Evolutionary conservation across 1,140 invertebrate species (phyloP).

Genomic region (Atta texana): DNA sequence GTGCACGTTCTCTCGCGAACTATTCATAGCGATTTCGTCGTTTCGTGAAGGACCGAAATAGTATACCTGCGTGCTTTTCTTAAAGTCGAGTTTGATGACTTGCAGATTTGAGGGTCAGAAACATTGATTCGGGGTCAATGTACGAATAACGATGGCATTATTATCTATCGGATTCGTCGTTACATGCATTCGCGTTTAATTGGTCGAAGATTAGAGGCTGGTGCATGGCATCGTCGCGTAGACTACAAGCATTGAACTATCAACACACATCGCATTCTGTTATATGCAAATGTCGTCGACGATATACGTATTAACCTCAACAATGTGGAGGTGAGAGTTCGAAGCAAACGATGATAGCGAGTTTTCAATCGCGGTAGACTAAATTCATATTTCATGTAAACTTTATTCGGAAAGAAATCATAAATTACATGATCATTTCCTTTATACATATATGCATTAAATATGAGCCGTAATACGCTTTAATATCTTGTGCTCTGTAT

Average conservation of each 20-base stretch:
- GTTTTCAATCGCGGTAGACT: conserved; percentile 19
- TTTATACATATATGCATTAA: conserved; percentile 25
- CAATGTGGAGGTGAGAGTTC: conserved; percentile 18
- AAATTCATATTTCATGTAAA: conserved; percentile 4
- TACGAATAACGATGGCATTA: neutral
- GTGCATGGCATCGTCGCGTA: neutral
- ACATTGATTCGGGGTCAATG: conserved; percentile 33
- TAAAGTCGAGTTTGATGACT: conserved; percentile 47
- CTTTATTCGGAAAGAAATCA: conserved; percentile 19
- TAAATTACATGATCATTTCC: conserved; percentile 15
- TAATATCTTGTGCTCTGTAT: neutral
- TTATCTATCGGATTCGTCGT: conserved; percentile 20
- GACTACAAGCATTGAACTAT: conserved; percentile 45
- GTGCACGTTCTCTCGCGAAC: neutral
- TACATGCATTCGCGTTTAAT: neutral
- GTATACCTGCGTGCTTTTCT: neutral
- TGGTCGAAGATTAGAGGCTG: conserved; percentile 42
- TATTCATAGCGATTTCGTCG: conserved; percentile 63
- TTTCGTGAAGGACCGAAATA: conserved; percentile 28
- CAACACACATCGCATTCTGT: neutral
- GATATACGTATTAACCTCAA: conserved; percentile 16
- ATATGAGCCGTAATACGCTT: neutral
- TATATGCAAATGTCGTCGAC: neutral
- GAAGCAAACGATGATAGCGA: neutral
- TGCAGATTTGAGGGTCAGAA: neutral